Percentiles rank a stretch among this genome's conserved stretches.
These are phyloP conservation scores for Cyprinella venusta DNA, from an alignment of 2,797 vertebrate species.

Conservation along the genomic window DNA sequence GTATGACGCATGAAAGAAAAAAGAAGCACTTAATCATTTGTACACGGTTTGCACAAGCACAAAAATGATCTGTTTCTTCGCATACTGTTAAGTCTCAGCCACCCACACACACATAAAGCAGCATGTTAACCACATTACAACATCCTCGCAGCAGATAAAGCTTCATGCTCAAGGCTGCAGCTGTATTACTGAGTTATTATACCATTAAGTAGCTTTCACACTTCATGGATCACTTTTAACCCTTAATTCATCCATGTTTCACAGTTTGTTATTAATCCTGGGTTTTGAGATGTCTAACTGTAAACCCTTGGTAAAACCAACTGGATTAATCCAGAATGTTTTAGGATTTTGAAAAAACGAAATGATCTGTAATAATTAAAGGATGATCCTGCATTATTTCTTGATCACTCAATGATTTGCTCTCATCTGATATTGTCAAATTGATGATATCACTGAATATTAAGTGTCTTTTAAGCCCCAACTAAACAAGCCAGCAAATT, in stretches of 20 bases:
- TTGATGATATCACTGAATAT: background rate
- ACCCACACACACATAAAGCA: background rate
- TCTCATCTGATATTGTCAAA: background rate
- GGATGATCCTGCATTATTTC: background rate
- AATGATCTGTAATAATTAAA: background rate
- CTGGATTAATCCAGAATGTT: background rate
- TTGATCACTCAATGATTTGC: background rate
- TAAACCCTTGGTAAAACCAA: background rate
- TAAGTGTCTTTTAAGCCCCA: background rate
- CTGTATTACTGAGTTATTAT: background rate
- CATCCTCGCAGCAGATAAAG: background rate
- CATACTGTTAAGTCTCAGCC: conserved; percentile 15
- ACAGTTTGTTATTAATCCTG: background rate
- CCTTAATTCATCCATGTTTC: background rate
- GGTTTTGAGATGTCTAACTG: background rate
- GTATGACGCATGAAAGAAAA: conserved; percentile 22
- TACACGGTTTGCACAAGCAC: conserved; percentile 5
- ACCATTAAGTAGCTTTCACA: conserved; percentile 7
- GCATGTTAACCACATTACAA: conserved; percentile 11
- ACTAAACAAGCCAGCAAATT: no score
- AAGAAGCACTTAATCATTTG: conserved; percentile 22
- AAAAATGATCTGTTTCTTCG: conserved; percentile 15
- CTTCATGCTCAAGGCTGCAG: background rate
- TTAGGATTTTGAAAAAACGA: background rate
- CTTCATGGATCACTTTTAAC: background rate